A percentile compares a stretch with the other conserved stretches of the same genome.
These are phyloP conservation scores for Bugula neritina DNA, from an alignment of 2,888 invertebrate genomes.

Conservation along the genomic window DNA sequence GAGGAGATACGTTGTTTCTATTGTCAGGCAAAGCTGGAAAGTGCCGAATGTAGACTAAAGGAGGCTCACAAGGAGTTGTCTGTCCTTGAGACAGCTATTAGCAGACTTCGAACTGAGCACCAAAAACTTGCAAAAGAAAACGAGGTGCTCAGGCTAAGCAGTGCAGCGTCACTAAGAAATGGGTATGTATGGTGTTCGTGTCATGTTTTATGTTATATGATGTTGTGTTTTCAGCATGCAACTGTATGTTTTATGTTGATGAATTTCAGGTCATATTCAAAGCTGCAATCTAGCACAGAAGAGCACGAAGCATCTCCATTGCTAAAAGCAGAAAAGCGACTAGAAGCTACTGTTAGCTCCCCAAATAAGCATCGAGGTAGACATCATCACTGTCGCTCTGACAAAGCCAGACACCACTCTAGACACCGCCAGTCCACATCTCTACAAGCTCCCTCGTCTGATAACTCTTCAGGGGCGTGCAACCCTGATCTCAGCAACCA, in stretches of 20 bases:
- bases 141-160: neutral
- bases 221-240: neutral
- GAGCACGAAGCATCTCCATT: neutral
- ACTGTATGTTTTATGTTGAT: neutral
- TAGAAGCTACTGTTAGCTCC: neutral
- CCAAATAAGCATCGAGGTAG: slow-evolving; percentile 4
- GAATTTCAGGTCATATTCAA: neutral
- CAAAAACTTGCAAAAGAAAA: slow-evolving; percentile 4
- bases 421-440: neutral
- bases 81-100: neutral
- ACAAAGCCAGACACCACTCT: neutral
- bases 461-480: neutral
- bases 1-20: too few species aligned
- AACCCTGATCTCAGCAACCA: slow-evolving; percentile 13
- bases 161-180: neutral
- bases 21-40: neutral
- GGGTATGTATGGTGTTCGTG: neutral
- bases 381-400: neutral
- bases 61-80: neutral
- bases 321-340: neutral
- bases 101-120: neutral
- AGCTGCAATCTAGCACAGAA: neutral
- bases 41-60: neutral
- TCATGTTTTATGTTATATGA: too few species aligned
- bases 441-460: neutral